phyloP scores from a whole-genome alignment of 2,888 invertebrate genomes.

The Hirtodrosophila trivittata region DNA sequence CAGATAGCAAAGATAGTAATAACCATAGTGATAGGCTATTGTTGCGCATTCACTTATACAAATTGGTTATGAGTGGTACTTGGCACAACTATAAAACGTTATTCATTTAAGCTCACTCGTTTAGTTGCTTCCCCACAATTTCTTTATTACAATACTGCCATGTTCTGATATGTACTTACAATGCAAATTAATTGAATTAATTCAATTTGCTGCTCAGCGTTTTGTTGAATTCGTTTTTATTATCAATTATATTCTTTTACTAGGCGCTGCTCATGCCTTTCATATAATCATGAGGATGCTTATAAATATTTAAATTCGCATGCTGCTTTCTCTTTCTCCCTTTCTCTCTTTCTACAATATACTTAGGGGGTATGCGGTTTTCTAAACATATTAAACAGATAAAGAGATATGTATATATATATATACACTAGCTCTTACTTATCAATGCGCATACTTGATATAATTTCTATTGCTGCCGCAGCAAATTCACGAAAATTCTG shows the following conservation, averaged over 20 bases:
- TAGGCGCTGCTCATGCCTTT: constrained; percentile 7
- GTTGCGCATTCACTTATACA: constrained; percentile 54
- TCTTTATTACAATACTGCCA: constrained; percentile 71
- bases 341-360: constrained; percentile 15
- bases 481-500: constrained; percentile 11
- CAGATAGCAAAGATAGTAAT: constrained; percentile 5
- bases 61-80: constrained; percentile 67
- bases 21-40: constrained; percentile 21
- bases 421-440: constrained; percentile 27
- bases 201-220: constrained; percentile 71
- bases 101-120: constrained; percentile 68
- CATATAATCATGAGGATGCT: constrained; percentile 18
- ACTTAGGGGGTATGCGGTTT: too few species aligned
- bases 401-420: constrained; percentile 2
- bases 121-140: constrained; percentile 65
- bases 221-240: constrained; percentile 34
- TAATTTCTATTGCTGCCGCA: constrained; percentile 28
- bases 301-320: constrained; percentile 31
- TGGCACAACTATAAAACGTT: constrained; percentile 65
- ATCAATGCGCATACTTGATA: constrained; percentile 41
- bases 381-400: too few species aligned
- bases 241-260: neutral
- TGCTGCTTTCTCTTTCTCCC: constrained; percentile 5
- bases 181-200: constrained; percentile 82
- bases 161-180: constrained; percentile 70